phyloP scores from a whole-genome alignment of 1,140 invertebrate species.

The Aphelenchoides besseyi region DNA sequence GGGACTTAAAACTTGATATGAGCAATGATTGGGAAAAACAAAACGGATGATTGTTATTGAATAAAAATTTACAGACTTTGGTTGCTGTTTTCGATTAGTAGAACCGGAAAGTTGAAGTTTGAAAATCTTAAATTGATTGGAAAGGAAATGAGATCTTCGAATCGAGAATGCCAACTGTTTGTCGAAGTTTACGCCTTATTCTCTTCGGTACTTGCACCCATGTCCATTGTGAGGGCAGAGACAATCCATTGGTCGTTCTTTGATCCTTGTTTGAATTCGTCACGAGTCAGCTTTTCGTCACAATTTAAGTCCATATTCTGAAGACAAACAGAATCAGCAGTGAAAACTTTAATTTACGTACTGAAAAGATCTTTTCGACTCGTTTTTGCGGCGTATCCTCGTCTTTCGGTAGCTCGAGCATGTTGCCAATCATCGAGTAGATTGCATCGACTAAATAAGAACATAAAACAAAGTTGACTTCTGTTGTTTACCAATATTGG shows the following conservation, averaged over 20 bases:
- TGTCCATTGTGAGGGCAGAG: conserved; percentile 64
- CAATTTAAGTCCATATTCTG: conserved; percentile 63
- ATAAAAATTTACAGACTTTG: too few relatives aligned
- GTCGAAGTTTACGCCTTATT: background rate
- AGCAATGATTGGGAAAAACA: too few relatives aligned
- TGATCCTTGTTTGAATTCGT: conserved; percentile 67
- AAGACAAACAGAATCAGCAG: background rate
- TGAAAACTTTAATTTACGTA: conserved; percentile 65
- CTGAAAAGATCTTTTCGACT: conserved; percentile 67
- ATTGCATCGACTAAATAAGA: conserved; percentile 67
- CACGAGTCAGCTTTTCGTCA: conserved; percentile 66
- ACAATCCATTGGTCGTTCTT: conserved; percentile 67
- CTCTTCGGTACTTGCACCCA: conserved; percentile 29
- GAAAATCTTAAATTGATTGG: too few relatives aligned
- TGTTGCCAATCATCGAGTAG: conserved; percentile 66
- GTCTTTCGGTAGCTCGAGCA: conserved; percentile 66
- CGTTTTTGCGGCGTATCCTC: conserved; percentile 67
- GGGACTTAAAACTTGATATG: too few relatives aligned
- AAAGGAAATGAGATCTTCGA: too few relatives aligned
- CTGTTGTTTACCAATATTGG: conserved; percentile 5
- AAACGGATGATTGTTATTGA: too few relatives aligned
- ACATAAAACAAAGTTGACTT: conserved; percentile 50
- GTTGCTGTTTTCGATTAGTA: too few relatives aligned
- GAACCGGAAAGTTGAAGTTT: too few relatives aligned
- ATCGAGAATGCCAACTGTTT: too few relatives aligned